A percentile compares a stretch with the other conserved stretches of the same genome.
These are phyloP conservation scores for Cosmia pyralina DNA, from an alignment of 2,888 invertebrate genomes.

Conservation along the genomic window DNA sequence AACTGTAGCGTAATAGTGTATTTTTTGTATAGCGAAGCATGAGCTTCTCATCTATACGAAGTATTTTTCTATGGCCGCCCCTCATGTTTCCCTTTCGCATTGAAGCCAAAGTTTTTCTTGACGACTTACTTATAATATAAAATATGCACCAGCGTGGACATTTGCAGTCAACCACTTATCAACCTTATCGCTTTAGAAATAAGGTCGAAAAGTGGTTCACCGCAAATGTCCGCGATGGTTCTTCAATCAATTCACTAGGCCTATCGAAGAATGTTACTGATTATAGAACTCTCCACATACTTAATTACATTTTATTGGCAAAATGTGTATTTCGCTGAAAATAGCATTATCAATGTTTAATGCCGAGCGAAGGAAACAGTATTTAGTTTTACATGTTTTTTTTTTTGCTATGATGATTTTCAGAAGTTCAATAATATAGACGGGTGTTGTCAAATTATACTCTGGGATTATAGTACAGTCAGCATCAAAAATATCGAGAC, in stretches of 20 bases:
- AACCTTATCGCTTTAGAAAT: too few relatives aligned
- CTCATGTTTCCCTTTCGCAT: background rate
- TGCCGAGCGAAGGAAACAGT: background rate
- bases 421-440: background rate
- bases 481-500: too few relatives aligned
- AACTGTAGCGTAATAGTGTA: background rate
- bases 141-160: background rate
- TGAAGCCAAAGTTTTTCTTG: slow-evolving; percentile 18
- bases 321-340: slow-evolving; percentile 5
- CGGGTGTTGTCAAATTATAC: slow-evolving; percentile 13
- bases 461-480: background rate
- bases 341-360: background rate
- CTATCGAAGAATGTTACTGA: background rate
- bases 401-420: background rate
- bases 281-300: background rate
- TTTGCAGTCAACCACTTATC: too few relatives aligned
- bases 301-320: slow-evolving; percentile 4
- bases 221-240: too few relatives aligned
- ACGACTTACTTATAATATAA: background rate
- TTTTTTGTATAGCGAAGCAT: background rate
- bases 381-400: background rate
- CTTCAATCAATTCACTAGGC: background rate
- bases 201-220: too few relatives aligned
- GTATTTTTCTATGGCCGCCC: slow-evolving; percentile 4
- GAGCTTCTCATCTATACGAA: background rate